Evolutionary conservation across 2,888 invertebrate genomes (phyloP), one percentile per base, ranked within the genome.

Genomic region (Thymelicus acteon): DNA sequence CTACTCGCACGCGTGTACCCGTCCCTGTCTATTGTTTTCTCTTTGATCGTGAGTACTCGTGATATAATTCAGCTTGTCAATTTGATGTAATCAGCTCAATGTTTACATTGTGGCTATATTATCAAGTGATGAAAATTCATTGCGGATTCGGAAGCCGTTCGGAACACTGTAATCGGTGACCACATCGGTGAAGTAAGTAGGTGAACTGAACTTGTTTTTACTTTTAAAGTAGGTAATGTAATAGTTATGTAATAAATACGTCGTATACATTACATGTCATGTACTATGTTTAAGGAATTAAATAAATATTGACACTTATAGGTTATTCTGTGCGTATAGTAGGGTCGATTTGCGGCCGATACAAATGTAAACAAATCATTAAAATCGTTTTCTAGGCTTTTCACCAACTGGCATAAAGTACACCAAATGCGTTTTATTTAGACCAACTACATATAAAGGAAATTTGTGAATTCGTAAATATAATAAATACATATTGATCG

Each of bases 1-100:
- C 79, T 83, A 78, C 72, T 85, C 86, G 75, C 39, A 47, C 70
- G 64, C 63, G 69, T 75, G 81, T 80, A 72, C 52, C 80, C 75
- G 67, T 91, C 90, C 77, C 83, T 76, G 68, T 89, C 83, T 67
- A 63, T 72, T 75, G 76, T 78, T 84, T 82, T 83, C 82, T 80
- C 62, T 48, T 63, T 60, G 60, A 60, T 66, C 65, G 79, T 79
- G 75, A 72, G 71, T 66, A 77, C 77, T 76, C 78, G 79, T 76
- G 80, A 75, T 79, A 79, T 78, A 78, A 80, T 76, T 71, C 62
- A 68, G 72, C 71, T 75, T 80, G 79, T 82, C 82, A 82, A 58
- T 88, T 31, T 87, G 86, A 88, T 89, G 84, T 87, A 88, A 89
- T 83, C 86, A 85, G 83, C 87, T 85, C 84, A 88, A 89, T 92